A percentile compares a stretch with the other conserved stretches of the same genome.
phyloP scores from a whole-genome alignment of 2,113 vertebrate species.

The Pimephales promelas region DNA sequence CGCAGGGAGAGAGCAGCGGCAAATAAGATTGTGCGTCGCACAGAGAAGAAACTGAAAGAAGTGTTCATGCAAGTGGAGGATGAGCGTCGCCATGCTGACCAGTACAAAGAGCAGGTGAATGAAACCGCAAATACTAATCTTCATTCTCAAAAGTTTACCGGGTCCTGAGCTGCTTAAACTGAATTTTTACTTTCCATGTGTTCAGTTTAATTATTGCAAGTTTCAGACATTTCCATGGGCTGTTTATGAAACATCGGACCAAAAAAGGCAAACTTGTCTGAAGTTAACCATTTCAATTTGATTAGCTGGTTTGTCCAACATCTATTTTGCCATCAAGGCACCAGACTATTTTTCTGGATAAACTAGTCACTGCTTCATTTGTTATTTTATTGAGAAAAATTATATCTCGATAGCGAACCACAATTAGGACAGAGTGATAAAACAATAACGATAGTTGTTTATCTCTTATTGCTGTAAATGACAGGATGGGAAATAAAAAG shows the following conservation, averaged over 20 bases:
- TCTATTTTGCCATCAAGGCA: background rate
- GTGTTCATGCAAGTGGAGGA: constrained; percentile 98
- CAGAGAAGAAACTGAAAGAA: constrained; percentile 97
- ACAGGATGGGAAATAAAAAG: background rate
- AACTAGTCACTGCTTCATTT: background rate
- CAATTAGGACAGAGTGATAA: too few species aligned
- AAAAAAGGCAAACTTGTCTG: background rate
- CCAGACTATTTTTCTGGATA: background rate
- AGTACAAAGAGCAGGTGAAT: constrained; percentile 95
- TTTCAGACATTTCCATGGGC: background rate
- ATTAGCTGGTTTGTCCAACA: background rate
- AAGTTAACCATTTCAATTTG: background rate
- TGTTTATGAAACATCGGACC: background rate
- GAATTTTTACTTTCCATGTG: too few species aligned
- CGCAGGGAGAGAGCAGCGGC: constrained; percentile 90
- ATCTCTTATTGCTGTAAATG: background rate
- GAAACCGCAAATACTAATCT: background rate
- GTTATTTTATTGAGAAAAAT: too few species aligned
- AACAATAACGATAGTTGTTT: background rate
- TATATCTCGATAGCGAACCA: too few species aligned
- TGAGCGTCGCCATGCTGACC: constrained; percentile 92
- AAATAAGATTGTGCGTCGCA: constrained; percentile 92
- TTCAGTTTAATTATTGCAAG: too few species aligned
- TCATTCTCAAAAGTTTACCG: background rate
- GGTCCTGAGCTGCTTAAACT: background rate